Conservation (phyloP, 2,113 vertebrate genomes). For the Desmodus rotundus region DNA sequence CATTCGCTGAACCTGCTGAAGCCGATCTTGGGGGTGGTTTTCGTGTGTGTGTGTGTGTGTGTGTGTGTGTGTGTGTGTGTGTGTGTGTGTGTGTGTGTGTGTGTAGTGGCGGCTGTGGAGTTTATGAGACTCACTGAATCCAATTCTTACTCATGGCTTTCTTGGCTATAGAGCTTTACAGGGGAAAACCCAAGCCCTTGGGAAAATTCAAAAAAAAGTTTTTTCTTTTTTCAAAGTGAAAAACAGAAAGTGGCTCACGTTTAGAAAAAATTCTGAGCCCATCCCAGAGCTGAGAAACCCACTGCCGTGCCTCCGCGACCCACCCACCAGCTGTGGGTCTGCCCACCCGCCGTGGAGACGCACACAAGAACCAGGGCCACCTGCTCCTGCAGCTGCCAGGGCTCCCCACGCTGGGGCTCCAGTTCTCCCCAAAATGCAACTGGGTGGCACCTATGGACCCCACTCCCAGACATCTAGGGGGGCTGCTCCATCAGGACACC, state of each 20-base stretch:
- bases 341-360: accelerated
- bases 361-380: accelerated
- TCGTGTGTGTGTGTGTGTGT: not conserved
- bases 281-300: not conserved
- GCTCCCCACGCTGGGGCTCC: accelerated
- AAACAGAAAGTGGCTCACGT: slow-evolving; percentile 34
- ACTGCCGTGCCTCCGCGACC: accelerated
- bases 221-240: not conserved
- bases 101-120: no score
- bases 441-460: accelerated
- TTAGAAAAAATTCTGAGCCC: slow-evolving; percentile 29
- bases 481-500: not conserved
- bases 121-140: slow-evolving; percentile 64
- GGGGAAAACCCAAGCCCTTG: slow-evolving; percentile 64
- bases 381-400: not conserved
- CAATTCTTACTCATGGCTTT: slow-evolving; percentile 73
- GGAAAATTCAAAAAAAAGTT: slow-evolving; percentile 61
- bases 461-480: not conserved
- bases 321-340: not conserved
- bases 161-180: slow-evolving; percentile 54
- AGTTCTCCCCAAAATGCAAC: not conserved
- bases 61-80: not conserved
- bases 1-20: slow-evolving; percentile 41
- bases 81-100: not conserved
- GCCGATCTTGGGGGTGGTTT: not conserved